Conservation (phyloP, 2,888 invertebrate species). For the Muschampia plurimacula region DNA sequence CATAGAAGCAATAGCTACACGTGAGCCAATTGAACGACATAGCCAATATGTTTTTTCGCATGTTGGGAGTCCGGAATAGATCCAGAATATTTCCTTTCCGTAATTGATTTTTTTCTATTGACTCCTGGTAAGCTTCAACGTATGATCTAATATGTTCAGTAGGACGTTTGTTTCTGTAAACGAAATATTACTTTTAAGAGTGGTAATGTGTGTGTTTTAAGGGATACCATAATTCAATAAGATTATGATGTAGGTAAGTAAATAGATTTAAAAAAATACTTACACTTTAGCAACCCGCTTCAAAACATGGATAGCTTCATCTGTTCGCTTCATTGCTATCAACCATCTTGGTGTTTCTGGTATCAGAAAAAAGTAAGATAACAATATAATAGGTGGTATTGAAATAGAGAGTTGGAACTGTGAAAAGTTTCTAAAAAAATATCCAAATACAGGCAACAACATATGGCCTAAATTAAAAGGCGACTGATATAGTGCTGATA, state of each 20-base stretch:
- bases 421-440: slow-evolving; percentile 87
- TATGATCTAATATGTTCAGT: slow-evolving; percentile 72
- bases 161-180: slow-evolving; percentile 79
- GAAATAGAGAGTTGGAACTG: slow-evolving; percentile 89
- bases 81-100: slow-evolving; percentile 87
- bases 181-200: slow-evolving; percentile 25
- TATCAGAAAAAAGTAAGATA: slow-evolving; percentile 88
- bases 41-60: slow-evolving; percentile 89
- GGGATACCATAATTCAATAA: not conserved
- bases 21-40: slow-evolving; percentile 93
- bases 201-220: not conserved
- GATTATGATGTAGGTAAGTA: not conserved
- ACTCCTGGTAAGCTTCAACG: slow-evolving; percentile 68
- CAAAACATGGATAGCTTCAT: slow-evolving; percentile 87
- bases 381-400: slow-evolving; percentile 83
- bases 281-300: slow-evolving; percentile 87
- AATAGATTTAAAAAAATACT: slow-evolving; percentile 49
- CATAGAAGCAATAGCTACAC: slow-evolving; percentile 91
- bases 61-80: slow-evolving; percentile 89
- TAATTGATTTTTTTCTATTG: slow-evolving; percentile 60
- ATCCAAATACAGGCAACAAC: slow-evolving; percentile 86
- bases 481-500: slow-evolving; percentile 88
- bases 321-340: slow-evolving; percentile 88
- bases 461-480: slow-evolving; percentile 90
- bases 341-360: slow-evolving; percentile 94